Base-by-base conservation (phyloP, 2,113 vertebrate genomes). In the Python bivittatus region DNA sequence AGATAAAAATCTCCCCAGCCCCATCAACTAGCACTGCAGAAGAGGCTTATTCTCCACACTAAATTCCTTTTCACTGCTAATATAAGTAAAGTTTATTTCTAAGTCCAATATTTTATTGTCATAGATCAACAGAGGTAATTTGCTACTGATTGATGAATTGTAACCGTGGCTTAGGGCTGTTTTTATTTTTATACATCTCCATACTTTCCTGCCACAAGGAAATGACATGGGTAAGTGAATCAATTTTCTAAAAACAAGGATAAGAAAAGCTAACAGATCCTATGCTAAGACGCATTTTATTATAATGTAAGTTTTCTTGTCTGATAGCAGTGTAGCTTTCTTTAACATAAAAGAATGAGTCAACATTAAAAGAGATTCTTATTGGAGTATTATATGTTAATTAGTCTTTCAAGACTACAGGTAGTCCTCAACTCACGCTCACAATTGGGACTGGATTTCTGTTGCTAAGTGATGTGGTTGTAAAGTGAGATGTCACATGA, bases 221-320 rank as follows among this genome's bases (percentile, higher is more conserved):
- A 93, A 85, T 93, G 92, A 86, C 79, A 54, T 25, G 27, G 6
- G 91, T 94, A 0, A 6, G 2, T 84, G 57, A 84, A 33, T 92
- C 44, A 85, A 7, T 91, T 93, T 79, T 88, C 42, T 79, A 11
- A 0, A 84, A 89, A 93, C 20, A 60, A 68, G 42, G 54, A 84
- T 60, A 54, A 60, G 7, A 87, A 90, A 84, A 25, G 42, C 9
- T 87, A 84, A 90, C 1, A 2, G 25, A 87, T 13, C 0, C 48
- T 89, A 0, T 52, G 44, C 42, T 93, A 38, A 52, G 92, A 87
- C 61, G 13, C n/a, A 72, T 68, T 2, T 13, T 68, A 54, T 58
- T 93, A n/a, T 48, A 88, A 25, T 93, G 9, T 0, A 10, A 48
- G 10, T 92, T 94, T 86, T 93, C 12, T 11, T 85, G n/a, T 72